These are phyloP conservation scores for Drosophila kokeensis DNA, from an alignment of 2,888 invertebrate species.

Conservation along the genomic window DNA sequence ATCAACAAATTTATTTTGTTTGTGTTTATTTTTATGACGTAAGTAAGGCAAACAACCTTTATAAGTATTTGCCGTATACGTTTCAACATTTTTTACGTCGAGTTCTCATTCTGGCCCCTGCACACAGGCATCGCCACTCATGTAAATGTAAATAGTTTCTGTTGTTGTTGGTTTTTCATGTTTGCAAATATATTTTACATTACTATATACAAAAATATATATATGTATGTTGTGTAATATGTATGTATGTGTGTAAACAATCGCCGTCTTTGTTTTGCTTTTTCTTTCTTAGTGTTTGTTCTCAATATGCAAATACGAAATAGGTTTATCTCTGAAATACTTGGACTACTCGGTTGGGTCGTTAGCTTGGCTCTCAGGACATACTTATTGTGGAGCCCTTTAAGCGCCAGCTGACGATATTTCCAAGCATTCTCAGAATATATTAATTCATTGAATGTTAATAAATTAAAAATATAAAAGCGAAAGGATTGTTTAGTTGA, in stretches of 20 bases:
- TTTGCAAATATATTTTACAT: slow-evolving; percentile 9
- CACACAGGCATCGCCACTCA: slow-evolving; percentile 29
- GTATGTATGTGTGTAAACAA: slow-evolving; percentile 49
- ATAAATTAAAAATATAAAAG: background rate
- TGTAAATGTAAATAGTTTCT: slow-evolving; percentile 45
- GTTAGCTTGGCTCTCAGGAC: background rate
- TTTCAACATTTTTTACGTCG: slow-evolving; percentile 34
- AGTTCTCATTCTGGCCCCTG: slow-evolving; percentile 13
- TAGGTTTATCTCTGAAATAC: slow-evolving; percentile 34
- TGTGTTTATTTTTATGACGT: slow-evolving; percentile 67
- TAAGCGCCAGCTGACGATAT: background rate
- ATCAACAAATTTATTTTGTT: slow-evolving; percentile 79
- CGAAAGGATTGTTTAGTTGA: background rate
- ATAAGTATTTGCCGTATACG: slow-evolving; percentile 24
- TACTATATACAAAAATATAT: slow-evolving; percentile 1
- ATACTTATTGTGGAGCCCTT: background rate
- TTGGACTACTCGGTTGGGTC: background rate
- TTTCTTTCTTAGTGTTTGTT: slow-evolving; percentile 11
- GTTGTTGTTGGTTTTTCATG: slow-evolving; percentile 6
- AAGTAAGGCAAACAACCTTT: slow-evolving; percentile 52
- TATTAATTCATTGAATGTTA: background rate
- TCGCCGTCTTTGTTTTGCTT: background rate
- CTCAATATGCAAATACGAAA: slow-evolving; percentile 60
- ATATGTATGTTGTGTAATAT: slow-evolving; percentile 15
- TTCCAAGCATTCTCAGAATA: background rate